Base-by-base conservation (phyloP, 2,888 invertebrate genomes). In the Torymus tubicola region DNA sequence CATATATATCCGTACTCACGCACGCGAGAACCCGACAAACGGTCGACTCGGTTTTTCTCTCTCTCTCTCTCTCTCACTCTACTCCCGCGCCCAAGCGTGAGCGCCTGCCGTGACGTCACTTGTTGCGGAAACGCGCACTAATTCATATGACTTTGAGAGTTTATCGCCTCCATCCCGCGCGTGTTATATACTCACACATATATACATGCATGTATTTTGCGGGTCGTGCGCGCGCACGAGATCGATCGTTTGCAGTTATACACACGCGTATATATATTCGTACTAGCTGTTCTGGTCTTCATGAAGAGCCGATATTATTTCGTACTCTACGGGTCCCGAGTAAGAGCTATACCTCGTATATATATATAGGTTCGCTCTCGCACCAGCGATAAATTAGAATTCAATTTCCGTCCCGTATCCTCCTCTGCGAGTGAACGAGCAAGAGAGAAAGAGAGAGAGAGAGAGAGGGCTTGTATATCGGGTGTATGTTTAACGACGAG, bases 81-180 rank as follows among this genome's bases (percentile, higher is more conserved):
- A 42, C 42, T 63, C 42, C 50, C 31, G 18, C 58, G 65, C 60
- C 61, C 79, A 79, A 84, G 84, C 42, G 79, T 82, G 72, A 60
- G 70, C 72, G 18, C 14, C 65, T 74, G 42, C 42, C 42, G 83
- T 87, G 89, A 88, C 87, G 88, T 90, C 88, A 90, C 85, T 86
- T 85, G 85, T 86, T 86, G 87, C 88, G 89, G 88, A 89, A 89
- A 88, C 85, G 87, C 85, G 87, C 42, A 42, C 87, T 87, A 88
- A 89, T 89, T 89, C 83, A 84, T 84, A 82, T 77, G 82, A 82
- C 80, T 80, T 78, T 71, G 68, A 82, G 82, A 31, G 55, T 64
- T 42, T 42, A 42, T 42, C 42, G 42, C 42, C 42, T 42, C 42
- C 8, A 42, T 42, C 42, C 42, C 42, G 42, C 42, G 42, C 42